phyloP scores from a whole-genome alignment of 1,140 invertebrate genomes.

The Euglossa dilemma region DNA sequence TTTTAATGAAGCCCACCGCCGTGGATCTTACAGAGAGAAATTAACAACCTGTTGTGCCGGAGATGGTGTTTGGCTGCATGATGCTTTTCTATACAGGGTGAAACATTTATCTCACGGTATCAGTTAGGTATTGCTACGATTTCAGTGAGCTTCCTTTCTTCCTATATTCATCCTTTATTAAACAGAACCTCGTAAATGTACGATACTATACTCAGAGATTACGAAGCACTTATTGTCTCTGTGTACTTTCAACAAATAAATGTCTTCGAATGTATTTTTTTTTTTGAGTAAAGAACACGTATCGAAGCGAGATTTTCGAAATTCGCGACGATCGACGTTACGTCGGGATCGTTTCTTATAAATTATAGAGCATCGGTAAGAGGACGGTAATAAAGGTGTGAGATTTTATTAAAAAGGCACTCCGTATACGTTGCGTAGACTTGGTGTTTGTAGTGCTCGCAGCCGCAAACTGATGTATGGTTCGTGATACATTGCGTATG shows the following conservation, averaged over 20 bases:
- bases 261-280: not conserved
- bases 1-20: slow-evolving; percentile 59
- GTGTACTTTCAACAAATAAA: not conserved
- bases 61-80: slow-evolving; percentile 1
- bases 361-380: not conserved
- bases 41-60: slow-evolving; percentile 35
- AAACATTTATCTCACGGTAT: not conserved
- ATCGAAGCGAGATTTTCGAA: not conserved
- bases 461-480: slow-evolving; percentile 19
- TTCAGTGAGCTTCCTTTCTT: not conserved
- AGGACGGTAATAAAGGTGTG: not conserved
- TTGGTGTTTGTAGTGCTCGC: not conserved
- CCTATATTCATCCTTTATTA: not conserved
- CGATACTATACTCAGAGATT: not conserved
- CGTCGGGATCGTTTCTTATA: slow-evolving; percentile 4
- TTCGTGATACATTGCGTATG: slow-evolving; percentile 60
- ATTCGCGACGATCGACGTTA: not conserved
- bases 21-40: slow-evolving; percentile 6
- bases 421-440: not conserved
- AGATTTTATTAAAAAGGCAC: slow-evolving; percentile 6
- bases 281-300: not conserved
- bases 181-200: not conserved
- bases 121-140: not conserved
- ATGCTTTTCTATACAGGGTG: slow-evolving; percentile 9
- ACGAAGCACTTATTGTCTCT: not conserved